Evolutionary conservation across 2,113 vertebrate species (phyloP).

Genomic region (Mesembrinibis cayennensis): DNA sequence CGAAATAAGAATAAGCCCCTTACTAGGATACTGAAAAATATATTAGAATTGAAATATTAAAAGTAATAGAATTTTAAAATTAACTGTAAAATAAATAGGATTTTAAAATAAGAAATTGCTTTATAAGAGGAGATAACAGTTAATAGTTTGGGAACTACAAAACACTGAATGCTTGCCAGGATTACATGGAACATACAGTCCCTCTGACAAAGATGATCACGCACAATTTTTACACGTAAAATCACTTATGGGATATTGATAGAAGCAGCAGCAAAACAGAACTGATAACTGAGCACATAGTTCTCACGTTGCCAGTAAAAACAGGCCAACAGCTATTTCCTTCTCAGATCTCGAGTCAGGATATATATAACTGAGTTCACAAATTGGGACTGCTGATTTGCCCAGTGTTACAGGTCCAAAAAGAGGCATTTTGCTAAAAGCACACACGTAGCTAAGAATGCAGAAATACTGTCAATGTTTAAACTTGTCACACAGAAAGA

Average conservation of each 20-base stretch:
- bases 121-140: not conserved
- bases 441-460: not conserved
- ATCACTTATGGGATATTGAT: not conserved
- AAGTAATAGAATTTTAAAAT: not conserved
- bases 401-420: not conserved
- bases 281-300: not conserved
- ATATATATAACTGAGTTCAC: not conserved
- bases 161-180: not conserved
- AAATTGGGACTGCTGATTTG: not conserved
- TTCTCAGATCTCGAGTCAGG: not conserved
- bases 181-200: not conserved
- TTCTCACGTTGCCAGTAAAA: not conserved
- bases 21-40: not conserved
- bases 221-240: not conserved
- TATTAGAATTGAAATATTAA: not conserved
- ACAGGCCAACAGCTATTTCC: not conserved
- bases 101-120: not conserved
- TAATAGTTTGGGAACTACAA: not conserved
- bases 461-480: not conserved
- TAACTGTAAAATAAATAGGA: not conserved
- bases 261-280: not conserved
- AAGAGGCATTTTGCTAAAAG: not conserved
- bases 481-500: not conserved
- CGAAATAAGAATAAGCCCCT: not conserved
- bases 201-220: not conserved